These are phyloP conservation scores for Phaedon cochleariae DNA, from an alignment of 2,888 invertebrate species.

Conservation along the genomic window DNA sequence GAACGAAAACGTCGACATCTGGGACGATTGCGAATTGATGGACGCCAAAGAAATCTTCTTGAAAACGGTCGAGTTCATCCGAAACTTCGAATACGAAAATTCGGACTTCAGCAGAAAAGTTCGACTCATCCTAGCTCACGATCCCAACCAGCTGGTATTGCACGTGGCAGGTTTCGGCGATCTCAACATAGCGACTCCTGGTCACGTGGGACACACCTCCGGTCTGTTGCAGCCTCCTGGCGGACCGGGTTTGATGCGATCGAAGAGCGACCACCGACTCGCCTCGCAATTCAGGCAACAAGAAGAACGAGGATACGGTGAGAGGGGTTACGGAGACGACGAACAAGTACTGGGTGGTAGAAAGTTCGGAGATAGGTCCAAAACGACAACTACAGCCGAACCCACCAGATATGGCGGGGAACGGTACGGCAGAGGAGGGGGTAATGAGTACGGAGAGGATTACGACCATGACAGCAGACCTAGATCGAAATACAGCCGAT, in stretches of 20 bases:
- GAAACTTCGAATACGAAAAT: constrained; percentile 94
- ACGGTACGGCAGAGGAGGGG: constrained; percentile 62
- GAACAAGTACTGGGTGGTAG: constrained; percentile 78
- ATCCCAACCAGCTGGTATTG: constrained; percentile 88
- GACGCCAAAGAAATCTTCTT: constrained; percentile 96
- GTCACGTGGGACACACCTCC: constrained; percentile 59
- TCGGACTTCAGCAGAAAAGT: constrained; percentile 87
- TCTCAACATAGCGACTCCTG: constrained; percentile 77
- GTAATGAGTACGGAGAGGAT: constrained; percentile 71
- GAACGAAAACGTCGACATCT: constrained; percentile 82
- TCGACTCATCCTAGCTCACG: constrained; percentile 87
- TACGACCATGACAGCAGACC: constrained; percentile 72
- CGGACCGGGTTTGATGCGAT: constrained; percentile 84
- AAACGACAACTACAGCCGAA: constrained; percentile 39
- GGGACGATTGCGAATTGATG: constrained; percentile 93
- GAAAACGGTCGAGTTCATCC: constrained; percentile 93
- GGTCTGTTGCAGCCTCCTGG: constrained; percentile 68
- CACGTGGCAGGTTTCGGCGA: constrained; percentile 92
- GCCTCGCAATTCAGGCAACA: constrained; percentile 89
- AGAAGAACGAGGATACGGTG: constrained; percentile 66
- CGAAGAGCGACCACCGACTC: constrained; percentile 91
- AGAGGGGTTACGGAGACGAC: constrained; percentile 67
- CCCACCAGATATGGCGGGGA: constrained; percentile 52
- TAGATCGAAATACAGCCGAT: constrained; percentile 73
- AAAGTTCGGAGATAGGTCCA: constrained; percentile 78